Conservation (phyloP, 2,797 vertebrate species). For the Neopelma chrysocephalum region DNA sequence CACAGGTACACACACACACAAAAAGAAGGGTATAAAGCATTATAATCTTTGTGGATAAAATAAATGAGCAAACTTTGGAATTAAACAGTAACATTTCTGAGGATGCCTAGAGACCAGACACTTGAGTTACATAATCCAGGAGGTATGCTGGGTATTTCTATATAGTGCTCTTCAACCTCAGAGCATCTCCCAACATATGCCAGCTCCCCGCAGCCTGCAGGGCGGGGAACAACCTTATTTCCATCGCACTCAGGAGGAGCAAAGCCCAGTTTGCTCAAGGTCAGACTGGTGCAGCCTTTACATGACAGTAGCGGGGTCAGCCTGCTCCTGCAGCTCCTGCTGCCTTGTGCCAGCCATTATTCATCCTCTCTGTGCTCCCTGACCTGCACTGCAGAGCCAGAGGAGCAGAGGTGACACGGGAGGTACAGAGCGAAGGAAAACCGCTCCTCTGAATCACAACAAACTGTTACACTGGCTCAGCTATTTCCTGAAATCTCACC, state of each 20-base stretch:
- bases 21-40: background rate
- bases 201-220: background rate
- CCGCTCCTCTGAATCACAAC: background rate
- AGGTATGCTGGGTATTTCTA: background rate
- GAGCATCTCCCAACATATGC: background rate
- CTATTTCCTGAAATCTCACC: background rate
- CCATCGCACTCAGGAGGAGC: background rate
- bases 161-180: background rate
- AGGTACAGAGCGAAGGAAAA: background rate
- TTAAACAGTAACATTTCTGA: background rate
- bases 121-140: background rate
- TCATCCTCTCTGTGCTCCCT: background rate
- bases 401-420: background rate
- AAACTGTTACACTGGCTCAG: background rate
- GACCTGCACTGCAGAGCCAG: background rate
- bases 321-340: background rate
- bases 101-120: background rate
- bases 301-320: background rate
- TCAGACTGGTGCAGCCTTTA: background rate
- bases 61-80: background rate
- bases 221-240: background rate
- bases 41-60: background rate
- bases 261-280: background rate
- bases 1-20: background rate
- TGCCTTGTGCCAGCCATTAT: accelerated